Evolutionary conservation across 2,888 invertebrate genomes (phyloP).

Genomic region (Exocentrus adspersus): DNA sequence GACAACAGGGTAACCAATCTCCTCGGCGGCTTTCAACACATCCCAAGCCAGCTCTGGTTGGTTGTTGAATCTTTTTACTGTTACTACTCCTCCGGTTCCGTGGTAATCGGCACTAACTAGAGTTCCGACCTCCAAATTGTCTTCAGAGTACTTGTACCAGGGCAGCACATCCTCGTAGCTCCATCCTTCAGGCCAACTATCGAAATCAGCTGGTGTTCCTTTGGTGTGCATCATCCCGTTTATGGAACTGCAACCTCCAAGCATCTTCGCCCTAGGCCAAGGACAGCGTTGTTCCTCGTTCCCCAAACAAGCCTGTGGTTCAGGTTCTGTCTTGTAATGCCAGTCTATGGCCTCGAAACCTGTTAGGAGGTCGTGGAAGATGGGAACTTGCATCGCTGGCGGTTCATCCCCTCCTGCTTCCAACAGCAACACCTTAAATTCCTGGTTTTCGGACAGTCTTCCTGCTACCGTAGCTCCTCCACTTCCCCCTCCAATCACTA

Average conservation of each 20-base stretch:
- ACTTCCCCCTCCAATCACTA: conserved; percentile 65
- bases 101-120: conserved; percentile 65
- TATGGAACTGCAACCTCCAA: conserved; percentile 71
- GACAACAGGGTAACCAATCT: conserved; percentile 60
- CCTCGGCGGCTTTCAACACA: conserved; percentile 58
- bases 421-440: conserved; percentile 67
- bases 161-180: conserved; percentile 64
- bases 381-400: conserved; percentile 64
- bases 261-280: conserved; percentile 70
- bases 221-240: conserved; percentile 80
- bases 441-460: conserved; percentile 63
- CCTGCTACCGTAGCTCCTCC: conserved; percentile 66
- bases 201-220: conserved; percentile 75
- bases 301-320: conserved; percentile 33
- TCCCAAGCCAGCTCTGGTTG: conserved; percentile 60
- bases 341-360: conserved; percentile 56
- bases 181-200: conserved; percentile 79
- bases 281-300: conserved; percentile 35
- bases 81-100: conserved; percentile 66
- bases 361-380: conserved; percentile 47
- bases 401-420: conserved; percentile 52
- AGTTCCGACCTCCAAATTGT: conserved; percentile 38
- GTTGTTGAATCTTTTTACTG: conserved; percentile 55
- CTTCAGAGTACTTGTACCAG: conserved; percentile 66
- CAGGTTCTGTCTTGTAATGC: conserved; percentile 60